Percentiles rank a stretch among this genome's conserved stretches.
Conservation (phyloP, 2,888 invertebrate species). For the Trachelus troglodyta region DNA sequence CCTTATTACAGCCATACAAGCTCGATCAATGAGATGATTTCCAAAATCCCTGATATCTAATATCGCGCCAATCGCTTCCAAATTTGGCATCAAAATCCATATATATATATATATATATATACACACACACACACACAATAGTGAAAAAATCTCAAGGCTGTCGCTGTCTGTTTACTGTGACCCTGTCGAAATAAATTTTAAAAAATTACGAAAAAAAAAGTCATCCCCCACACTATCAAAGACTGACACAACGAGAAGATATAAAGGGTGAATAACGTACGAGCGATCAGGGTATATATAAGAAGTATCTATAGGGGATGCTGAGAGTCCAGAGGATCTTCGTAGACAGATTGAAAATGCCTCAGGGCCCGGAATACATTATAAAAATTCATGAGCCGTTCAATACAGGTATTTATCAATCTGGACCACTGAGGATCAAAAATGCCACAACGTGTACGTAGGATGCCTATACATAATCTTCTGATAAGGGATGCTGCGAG, state of each 20-base stretch:
- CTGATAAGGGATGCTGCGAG: neutral
- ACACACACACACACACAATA: neutral
- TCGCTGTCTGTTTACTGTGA: no score
- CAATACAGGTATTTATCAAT: conserved; percentile 16
- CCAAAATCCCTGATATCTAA: no score
- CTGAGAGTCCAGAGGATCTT: neutral
- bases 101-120: no score
- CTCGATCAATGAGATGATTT: no score
- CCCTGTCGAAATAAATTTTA: neutral
- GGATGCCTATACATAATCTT: neutral
- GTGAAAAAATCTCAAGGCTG: neutral
- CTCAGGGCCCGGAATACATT: conserved; percentile 17
- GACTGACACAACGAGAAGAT: neutral
- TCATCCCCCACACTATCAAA: neutral
- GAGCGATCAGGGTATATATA: neutral
- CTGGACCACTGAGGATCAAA: neutral
- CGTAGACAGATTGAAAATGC: conserved; percentile 18
- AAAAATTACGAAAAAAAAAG: neutral
- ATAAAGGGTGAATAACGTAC: neutral
- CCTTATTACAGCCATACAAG: no score
- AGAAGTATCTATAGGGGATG: neutral
- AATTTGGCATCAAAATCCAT: neutral
- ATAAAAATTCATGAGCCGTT: conserved; percentile 19
- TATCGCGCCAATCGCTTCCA: neutral
- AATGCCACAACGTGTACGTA: neutral